Conservation (phyloP, 2,797 vertebrate genomes). For the Gouania willdenowi region DNA sequence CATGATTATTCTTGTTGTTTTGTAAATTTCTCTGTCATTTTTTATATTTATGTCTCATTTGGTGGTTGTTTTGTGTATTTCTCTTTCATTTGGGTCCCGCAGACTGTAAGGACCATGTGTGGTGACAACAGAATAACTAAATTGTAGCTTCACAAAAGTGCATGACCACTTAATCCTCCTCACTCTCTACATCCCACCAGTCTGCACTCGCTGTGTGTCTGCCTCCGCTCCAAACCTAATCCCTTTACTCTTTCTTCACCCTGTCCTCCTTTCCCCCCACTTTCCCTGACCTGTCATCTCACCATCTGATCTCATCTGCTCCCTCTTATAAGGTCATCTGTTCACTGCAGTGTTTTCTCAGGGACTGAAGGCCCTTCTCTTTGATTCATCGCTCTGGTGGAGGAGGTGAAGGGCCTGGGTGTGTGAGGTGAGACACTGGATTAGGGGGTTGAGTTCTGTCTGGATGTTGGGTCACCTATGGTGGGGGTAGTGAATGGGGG, state of each 20-base stretch:
- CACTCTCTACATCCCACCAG: conserved; percentile 24
- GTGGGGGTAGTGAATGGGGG: conserved; percentile 40
- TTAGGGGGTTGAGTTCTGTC: conserved; percentile 54
- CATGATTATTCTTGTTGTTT: too few relatives aligned
- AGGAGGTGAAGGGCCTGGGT: conserved; percentile 52
- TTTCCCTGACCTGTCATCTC: conserved; percentile 63
- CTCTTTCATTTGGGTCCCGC: background rate
- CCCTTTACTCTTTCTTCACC: background rate
- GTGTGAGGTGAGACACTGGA: conserved; percentile 61
- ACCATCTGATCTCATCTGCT: conserved; percentile 61
- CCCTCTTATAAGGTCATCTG: conserved; percentile 66
- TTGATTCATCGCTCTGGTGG: conserved; percentile 41
- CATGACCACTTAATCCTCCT: conserved; percentile 51
- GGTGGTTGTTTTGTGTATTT: background rate
- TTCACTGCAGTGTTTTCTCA: conserved; percentile 39
- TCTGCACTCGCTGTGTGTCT: conserved; percentile 30
- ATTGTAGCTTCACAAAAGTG: conserved; percentile 30
- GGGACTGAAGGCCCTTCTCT: conserved; percentile 34
- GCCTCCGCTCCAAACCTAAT: conserved; percentile 24
- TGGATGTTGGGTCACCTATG: conserved; percentile 43
- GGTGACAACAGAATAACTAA: conserved; percentile 31
- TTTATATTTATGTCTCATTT: too few relatives aligned
- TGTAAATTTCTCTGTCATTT: too few relatives aligned
- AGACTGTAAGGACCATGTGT: conserved; percentile 17
- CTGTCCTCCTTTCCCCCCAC: conserved; percentile 5